Conservation (phyloP, 2,888 invertebrate genomes). For the Meliscaeva auricollis region DNA sequence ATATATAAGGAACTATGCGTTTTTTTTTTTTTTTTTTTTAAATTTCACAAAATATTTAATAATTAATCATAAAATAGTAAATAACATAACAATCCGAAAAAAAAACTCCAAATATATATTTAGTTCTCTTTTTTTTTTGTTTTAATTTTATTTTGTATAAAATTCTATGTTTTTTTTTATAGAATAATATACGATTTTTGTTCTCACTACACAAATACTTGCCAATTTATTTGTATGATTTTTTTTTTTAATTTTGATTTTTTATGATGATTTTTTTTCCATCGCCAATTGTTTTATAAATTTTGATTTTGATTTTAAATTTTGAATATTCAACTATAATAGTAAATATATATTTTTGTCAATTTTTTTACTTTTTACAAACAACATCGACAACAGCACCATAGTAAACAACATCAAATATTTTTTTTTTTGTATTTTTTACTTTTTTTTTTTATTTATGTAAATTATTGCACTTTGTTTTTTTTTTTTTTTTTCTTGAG, state of each 20-base stretch:
- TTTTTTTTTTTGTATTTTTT: conserved; percentile 16
- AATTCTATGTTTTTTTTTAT: conserved; percentile 35
- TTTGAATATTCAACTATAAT: conserved; percentile 48
- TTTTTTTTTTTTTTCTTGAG: neutral
- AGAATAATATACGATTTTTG: conserved; percentile 56
- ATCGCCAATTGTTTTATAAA: conserved; percentile 52
- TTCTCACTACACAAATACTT: conserved; percentile 32
- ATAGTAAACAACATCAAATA: conserved; percentile 74
- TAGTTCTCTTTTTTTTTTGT: conserved; percentile 23
- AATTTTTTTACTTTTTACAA: conserved; percentile 61
- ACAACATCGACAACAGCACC: conserved; percentile 76
- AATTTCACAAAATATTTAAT: conserved; percentile 46
- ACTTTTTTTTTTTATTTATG: conserved; percentile 31
- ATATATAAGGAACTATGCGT: conserved; percentile 53
- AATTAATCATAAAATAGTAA: conserved; percentile 42
- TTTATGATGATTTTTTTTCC: conserved; percentile 8
- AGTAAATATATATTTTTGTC: conserved; percentile 66
- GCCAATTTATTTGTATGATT: conserved; percentile 61
- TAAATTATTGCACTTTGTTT: conserved; percentile 21
- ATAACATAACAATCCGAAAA: conserved; percentile 72
- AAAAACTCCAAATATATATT: conserved; percentile 67
- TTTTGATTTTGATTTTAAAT: conserved; percentile 49
- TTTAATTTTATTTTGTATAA: neutral
- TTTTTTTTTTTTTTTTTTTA: conserved; percentile 10
- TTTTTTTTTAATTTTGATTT: conserved; percentile 20